Base-by-base conservation (phyloP, 2,797 vertebrate species). In the Pampus argenteus region DNA sequence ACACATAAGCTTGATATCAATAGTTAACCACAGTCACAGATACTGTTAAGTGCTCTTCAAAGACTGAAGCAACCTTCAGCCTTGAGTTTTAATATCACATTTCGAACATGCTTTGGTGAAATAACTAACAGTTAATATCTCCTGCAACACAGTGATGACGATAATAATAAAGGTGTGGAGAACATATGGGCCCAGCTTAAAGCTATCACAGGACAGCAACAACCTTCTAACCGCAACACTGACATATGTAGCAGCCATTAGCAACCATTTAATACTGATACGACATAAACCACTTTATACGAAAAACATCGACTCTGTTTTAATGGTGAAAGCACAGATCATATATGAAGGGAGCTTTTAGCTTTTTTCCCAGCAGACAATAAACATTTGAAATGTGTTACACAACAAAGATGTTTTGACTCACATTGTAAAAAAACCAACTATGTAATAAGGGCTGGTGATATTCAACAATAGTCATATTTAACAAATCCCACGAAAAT, bases 141-240 rank as follows among this genome's bases (percentile, higher is more conserved):
- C 22, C 44, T 34, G 26, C 4, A 48, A 52, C 44, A 29, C 2
- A 18, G 11, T 18, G 18, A 56, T 56, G 18, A 42, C 22, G 40
- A 31, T n/a, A 29, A 54, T 2, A 9, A 47, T 48, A 26, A 25
- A 47, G 22, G 9, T 5, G 34, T 28, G 61, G 49, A 40, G 8
- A 66, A 42, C 6, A 36, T 63, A 20, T 58, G 20, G 15, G 13
- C 54, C 15, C 31, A 20, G 29, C 23, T 54, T 50, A 67, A 61
- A 65, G 17, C 52, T 23, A 58, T 23, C 28, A 68, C n/a, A 0
- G 48, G 47, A 25, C 42, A 66, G 50, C 48, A 28, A 42, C 31
- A 42, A n/a, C 25, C 72, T 52, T 44, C 47, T 63, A 45, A 55
- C 70, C 15, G 48, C 20, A 50, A 45, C 57, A 40, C 57, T 22